Evolutionary conservation across 2,797 vertebrate genomes (phyloP), one percentile per base, ranked within the genome.

Genomic region (Falco naumanni): DNA sequence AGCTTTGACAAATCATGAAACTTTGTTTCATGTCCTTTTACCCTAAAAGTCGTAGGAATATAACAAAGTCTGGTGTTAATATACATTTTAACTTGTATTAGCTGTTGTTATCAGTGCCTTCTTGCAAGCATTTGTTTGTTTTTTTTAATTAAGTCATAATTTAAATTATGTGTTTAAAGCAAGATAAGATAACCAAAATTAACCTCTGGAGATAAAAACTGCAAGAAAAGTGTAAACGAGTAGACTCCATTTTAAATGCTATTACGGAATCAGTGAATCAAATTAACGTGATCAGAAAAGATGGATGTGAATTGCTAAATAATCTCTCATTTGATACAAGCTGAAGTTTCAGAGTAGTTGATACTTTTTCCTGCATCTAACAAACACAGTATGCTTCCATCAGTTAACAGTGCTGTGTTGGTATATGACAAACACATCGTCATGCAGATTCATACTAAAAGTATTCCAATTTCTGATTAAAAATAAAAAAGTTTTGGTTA

Each of bases 381-480:
- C 8, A 76, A 89, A 83, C 13, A 45, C 28, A 61, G 4, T 18
- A 69, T 33, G 8, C 17, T 71, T 80, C 10, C 24, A 80, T 25
- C 60, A 60, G 33, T 64, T 69, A 81, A 31, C 1, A 53, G 8
- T 11, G 22, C 8, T 74, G 18, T 34, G 60, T 1, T 33, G 13
- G 11, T 50, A 51, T 13, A 37, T 4, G 4, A 81, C 0, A 0
- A 87, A 20, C 6, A 50, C 10, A 56, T 39, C 8, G 65, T 12
- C 34, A 60, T 5, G 9, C 12, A 80, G 59, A 82, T 70, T 41
- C 33, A 26, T 21, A 89, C 6, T 39, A 74, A 45, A 5, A 59
- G 19, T 33, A 76, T 5, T 75, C 33, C 22, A 54, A 7, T 29
- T 82, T 41, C 59, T 57, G 16, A 66, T 70, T 45, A 11, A 21